Evolutionary conservation across 2,888 invertebrate species (phyloP).

Genomic region (Electrophaes corylata): DNA sequence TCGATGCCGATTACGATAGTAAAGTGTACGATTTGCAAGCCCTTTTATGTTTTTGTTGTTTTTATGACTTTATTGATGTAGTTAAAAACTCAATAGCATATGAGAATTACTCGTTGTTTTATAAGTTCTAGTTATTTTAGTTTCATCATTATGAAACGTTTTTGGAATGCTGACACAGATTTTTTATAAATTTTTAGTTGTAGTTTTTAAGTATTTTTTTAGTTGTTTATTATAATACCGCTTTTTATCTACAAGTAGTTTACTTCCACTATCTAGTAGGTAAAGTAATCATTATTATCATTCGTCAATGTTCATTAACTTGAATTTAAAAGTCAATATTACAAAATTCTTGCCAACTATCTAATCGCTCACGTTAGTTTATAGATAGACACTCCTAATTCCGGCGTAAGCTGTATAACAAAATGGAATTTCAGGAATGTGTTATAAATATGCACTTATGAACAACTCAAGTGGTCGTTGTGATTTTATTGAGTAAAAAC

Average conservation of each 20-base stretch:
- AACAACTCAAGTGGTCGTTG: background rate
- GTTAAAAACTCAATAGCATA: background rate
- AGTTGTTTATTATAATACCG: slow-evolving; percentile 1
- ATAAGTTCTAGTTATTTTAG: background rate
- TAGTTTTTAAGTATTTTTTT: background rate
- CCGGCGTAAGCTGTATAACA: slow-evolving; percentile 18
- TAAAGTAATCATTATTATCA: slow-evolving; percentile 6
- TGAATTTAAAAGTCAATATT: slow-evolving; percentile 16
- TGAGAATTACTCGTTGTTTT: background rate
- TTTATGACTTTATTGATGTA: background rate
- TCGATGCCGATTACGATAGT: slow-evolving; percentile 15
- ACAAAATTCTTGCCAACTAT: slow-evolving; percentile 31
- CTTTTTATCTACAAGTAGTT: slow-evolving; percentile 5
- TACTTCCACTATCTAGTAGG: slow-evolving; percentile 1
- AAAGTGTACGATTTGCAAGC: slow-evolving; percentile 6
- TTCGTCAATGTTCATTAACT: slow-evolving; percentile 13
- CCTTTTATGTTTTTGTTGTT: background rate
- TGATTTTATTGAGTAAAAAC: background rate
- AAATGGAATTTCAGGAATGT: slow-evolving; percentile 7
- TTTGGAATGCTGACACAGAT: background rate
- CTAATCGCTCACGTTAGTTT: slow-evolving; percentile 32
- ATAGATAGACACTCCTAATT: slow-evolving; percentile 36
- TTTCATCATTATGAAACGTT: background rate
- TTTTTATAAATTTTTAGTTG: background rate
- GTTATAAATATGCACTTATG: background rate